Evolutionary conservation across 2,888 invertebrate species (phyloP).

Genomic region (Pegoplata infirma): DNA sequence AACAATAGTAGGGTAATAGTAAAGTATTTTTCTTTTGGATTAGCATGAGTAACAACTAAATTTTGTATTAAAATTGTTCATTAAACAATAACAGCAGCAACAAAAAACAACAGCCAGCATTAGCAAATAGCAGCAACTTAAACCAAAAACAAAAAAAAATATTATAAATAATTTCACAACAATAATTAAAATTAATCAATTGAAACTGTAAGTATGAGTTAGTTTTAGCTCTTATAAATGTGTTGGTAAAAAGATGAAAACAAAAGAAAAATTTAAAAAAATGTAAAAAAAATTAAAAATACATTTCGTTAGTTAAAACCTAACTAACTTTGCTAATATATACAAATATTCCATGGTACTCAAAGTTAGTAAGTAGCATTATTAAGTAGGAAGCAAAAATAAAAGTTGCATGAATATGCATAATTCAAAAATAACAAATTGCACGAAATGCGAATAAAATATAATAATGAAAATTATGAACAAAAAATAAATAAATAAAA

Average conservation of each 20-base stretch:
- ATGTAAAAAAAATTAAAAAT: not conserved
- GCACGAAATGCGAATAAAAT: slow-evolving; percentile 50
- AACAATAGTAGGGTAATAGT: slow-evolving; percentile 36
- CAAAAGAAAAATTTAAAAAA: slow-evolving; percentile 47
- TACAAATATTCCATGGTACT: not conserved
- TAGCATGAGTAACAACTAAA: slow-evolving; percentile 31
- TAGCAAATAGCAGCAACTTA: slow-evolving; percentile 11
- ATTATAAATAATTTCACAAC: slow-evolving; percentile 45
- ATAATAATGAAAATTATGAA: slow-evolving; percentile 13
- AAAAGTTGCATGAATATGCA: slow-evolving; percentile 54
- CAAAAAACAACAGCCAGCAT: slow-evolving; percentile 14
- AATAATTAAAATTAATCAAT: slow-evolving; percentile 55
- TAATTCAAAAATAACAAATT: slow-evolving; percentile 50
- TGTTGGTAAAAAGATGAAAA: slow-evolving; percentile 24
- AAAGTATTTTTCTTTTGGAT: slow-evolving; percentile 37
- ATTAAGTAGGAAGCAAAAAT: slow-evolving; percentile 49
- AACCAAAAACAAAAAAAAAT: slow-evolving; percentile 23
- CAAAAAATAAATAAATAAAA: slow-evolving; percentile 18
- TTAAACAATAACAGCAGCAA: slow-evolving; percentile 20
- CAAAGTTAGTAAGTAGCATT: not conserved
- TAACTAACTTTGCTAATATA: too few species aligned
- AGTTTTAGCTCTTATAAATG: slow-evolving; percentile 15
- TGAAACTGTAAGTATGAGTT: slow-evolving; percentile 24
- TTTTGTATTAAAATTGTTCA: not conserved
- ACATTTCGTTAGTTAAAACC: not conserved